Base-by-base conservation (phyloP, 2,888 invertebrate genomes). In the Noctuana brunneofusca region DNA sequence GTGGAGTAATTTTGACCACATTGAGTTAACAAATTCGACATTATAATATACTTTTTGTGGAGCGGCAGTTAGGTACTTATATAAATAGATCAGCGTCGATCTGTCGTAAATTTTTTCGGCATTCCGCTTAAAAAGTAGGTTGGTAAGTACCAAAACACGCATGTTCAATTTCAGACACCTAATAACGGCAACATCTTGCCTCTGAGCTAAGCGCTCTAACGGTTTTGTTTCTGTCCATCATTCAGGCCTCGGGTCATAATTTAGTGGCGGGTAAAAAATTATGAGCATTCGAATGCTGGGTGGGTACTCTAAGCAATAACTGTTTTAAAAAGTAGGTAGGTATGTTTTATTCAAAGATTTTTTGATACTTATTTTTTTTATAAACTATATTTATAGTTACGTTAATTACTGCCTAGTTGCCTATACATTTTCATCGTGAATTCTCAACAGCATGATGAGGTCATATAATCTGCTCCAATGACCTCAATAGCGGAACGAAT, bases 91-190 rank as follows among this genome's bases (percentile, higher is more conserved):
- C 14, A 16, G 14, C 41, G 14, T 41, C 41, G 41, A 41, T 41
- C 16, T 8, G 41, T 16, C 46, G 11, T n/a, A 27, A n/a, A 49
- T 49, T 27, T 49, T 38, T 12, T 49, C 27, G n/a, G n/a, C 49
- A 49, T 49, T 49, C 22, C 49, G 14, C n/a, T 49, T 3, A 24
- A 49, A 49, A 71, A 63, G 67, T 70, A 22, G 24, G 49, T 24
- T 12, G 24, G 24, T 14, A 49, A 22, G 22, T 48, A 35, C 20
- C 53, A 11, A 41, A 53, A 60, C 63, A 48, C 22, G 59, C 55
- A 50, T 59, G 64, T 41, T 41, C 50, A 41, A 32, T 54, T 60
- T 54, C 16, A 54, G 35, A 60, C 30, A 12, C 46, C 54, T 54
- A 53, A 32, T 60, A 60, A 48, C 60, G 24, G 60, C 38, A 22